Evolutionary conservation across 2,888 invertebrate species (phyloP).

Genomic region (Eremobia ochroleuca): DNA sequence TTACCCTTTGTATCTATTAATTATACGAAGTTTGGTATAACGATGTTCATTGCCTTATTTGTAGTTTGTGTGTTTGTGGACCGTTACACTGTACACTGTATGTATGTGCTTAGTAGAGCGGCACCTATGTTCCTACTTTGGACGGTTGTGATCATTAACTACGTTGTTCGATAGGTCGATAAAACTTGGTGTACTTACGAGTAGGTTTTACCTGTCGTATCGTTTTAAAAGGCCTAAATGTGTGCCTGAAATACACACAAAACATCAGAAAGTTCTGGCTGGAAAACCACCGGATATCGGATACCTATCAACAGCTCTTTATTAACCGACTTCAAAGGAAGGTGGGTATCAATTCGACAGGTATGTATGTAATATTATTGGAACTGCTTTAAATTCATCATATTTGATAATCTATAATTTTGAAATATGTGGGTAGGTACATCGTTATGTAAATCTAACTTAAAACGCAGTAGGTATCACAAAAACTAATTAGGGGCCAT

Average conservation of each 20-base stretch:
- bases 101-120: conserved; percentile 36
- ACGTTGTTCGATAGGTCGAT: not conserved
- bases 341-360: too few relatives aligned
- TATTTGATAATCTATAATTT: not conserved
- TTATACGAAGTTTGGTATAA: conserved; percentile 23
- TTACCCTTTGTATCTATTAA: conserved; percentile 41
- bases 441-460: not conserved
- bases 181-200: not conserved
- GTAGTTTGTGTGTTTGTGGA: conserved; percentile 13
- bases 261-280: too few relatives aligned
- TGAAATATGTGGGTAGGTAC: not conserved
- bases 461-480: not conserved
- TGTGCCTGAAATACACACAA: not conserved
- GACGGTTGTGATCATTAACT: not conserved
- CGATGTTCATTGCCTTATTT: conserved; percentile 9
- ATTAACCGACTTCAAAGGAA: too few relatives aligned
- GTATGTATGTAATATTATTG: too few relatives aligned
- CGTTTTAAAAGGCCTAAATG: not conserved
- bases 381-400: too few relatives aligned
- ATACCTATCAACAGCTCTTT: not conserved
- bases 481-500: not conserved
- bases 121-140: conserved; percentile 22
- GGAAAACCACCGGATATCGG: not conserved
- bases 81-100: not conserved
- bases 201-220: not conserved